Conservation (phyloP, 53 echinoderm and acorn worm species). For the Holothuria leucospilota region DNA sequence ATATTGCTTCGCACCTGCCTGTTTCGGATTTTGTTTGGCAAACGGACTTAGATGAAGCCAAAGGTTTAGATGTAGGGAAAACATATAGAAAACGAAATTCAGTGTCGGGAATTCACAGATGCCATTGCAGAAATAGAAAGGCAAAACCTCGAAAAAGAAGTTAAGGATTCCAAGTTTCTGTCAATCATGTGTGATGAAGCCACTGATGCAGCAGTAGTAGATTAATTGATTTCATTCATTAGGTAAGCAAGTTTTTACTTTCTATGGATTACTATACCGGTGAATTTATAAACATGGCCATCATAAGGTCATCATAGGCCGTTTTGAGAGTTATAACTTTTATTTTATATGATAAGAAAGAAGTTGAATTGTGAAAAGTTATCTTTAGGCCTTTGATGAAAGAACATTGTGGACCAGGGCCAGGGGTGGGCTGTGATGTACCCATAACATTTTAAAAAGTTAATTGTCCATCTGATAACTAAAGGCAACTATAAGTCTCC, state of each 20-base stretch:
- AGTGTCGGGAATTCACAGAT: slow-evolving; percentile 32
- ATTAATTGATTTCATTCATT: slow-evolving; percentile 5
- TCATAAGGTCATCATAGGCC: background rate
- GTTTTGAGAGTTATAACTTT: background rate
- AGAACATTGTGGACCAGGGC: no score
- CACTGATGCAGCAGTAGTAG: slow-evolving; percentile 23
- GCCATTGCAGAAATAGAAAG: slow-evolving; percentile 43
- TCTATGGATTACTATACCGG: background rate
- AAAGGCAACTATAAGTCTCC: no score
- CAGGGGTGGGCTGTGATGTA: no score
- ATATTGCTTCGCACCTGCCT: slow-evolving; percentile 60
- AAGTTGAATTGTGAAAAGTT: background rate
- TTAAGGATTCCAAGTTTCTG: slow-evolving; percentile 4
- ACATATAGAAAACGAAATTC: slow-evolving; percentile 25
- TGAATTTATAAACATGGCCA: slow-evolving; percentile 13
- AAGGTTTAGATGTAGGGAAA: slow-evolving; percentile 55
- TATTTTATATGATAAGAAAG: background rate
- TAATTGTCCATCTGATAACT: no score
- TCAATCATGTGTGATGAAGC: slow-evolving; percentile 27
- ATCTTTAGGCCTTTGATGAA: no score
- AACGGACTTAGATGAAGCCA: slow-evolving; percentile 34
- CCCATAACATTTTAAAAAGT: no score
- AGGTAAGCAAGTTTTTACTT: slow-evolving; percentile 10
- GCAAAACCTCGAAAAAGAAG: slow-evolving; percentile 7
- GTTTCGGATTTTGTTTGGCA: slow-evolving; percentile 68